A percentile compares a stretch with the other conserved stretches of the same genome.
Conservation (phyloP, 1,140 invertebrate genomes). For the Drosophila miranda region DNA sequence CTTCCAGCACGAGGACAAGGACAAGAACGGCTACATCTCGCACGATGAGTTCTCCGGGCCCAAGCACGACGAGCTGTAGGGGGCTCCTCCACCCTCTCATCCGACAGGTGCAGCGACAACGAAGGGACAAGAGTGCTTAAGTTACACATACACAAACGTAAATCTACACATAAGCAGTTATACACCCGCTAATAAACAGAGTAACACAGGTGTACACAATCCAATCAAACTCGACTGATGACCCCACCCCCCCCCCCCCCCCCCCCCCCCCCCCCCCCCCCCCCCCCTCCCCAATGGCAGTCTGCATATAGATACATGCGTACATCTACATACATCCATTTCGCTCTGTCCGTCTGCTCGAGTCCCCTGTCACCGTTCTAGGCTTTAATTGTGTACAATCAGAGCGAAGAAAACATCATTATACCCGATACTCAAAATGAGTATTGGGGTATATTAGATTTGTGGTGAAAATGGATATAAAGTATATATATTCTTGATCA, state of each 20-base stretch:
- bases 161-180: constrained; percentile 23
- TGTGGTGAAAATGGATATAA: too few species aligned
- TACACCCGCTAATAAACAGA: constrained; percentile 8
- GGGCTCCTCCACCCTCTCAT: neutral
- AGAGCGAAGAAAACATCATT: constrained; percentile 54
- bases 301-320: constrained; percentile 39
- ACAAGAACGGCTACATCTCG: constrained; percentile 97
- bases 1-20: constrained; percentile 97
- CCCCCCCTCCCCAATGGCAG: constrained; percentile 22
- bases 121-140: constrained; percentile 69
- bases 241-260: too few species aligned
- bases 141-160: constrained; percentile 53
- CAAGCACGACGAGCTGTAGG: constrained; percentile 97
- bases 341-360: constrained; percentile 26
- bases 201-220: neutral
- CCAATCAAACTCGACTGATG: constrained; percentile 30
- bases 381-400: constrained; percentile 54
- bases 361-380: constrained; percentile 27
- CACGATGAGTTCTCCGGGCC: constrained; percentile 95
- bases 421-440: too few species aligned
- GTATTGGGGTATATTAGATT: too few species aligned
- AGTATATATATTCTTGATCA: too few species aligned
- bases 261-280: too few species aligned
- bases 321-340: constrained; percentile 9
- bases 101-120: constrained; percentile 5